Evolutionary conservation across 1,140 invertebrate species (phyloP).

Genomic region (Hypsibius dujardini): DNA sequence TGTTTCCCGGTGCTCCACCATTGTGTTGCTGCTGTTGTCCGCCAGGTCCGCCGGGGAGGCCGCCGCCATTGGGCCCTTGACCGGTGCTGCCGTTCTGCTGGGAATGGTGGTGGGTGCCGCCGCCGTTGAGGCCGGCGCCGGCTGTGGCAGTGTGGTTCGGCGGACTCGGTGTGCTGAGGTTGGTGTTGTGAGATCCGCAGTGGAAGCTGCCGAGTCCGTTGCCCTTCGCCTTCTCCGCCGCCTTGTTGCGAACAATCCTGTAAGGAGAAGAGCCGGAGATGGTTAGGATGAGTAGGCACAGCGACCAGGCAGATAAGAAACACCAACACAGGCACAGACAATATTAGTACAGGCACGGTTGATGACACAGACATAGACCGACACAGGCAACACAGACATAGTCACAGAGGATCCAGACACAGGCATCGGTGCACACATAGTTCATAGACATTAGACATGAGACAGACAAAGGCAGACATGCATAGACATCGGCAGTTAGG

Average conservation of each 20-base stretch:
- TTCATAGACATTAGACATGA: too few species aligned
- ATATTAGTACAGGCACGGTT: too few species aligned
- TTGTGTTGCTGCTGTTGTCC: conserved; percentile 34
- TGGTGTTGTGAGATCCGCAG: conserved; percentile 22
- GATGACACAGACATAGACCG: too few species aligned
- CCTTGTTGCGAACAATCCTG: conserved; percentile 87
- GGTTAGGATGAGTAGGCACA: neutral
- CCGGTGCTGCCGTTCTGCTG: conserved; percentile 32
- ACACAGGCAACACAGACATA: too few species aligned
- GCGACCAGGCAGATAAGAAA: too few species aligned
- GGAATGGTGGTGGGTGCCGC: conserved; percentile 34
- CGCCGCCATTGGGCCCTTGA: conserved; percentile 21
- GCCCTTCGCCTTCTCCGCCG: conserved; percentile 73
- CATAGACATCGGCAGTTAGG: too few species aligned
- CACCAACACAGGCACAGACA: too few species aligned
- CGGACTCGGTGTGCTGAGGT: conserved; percentile 30
- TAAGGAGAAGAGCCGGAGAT: conserved; percentile 26
- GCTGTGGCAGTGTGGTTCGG: conserved; percentile 45
- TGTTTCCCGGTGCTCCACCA: neutral
- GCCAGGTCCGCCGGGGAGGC: conserved; percentile 21
- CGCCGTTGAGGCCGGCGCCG: conserved; percentile 27
- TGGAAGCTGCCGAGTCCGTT: neutral
- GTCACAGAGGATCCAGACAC: too few species aligned
- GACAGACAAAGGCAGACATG: too few species aligned
- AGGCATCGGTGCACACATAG: too few species aligned